These are phyloP conservation scores for Callitettix versicolor DNA, from an alignment of 1,140 invertebrate species.

Conservation along the genomic window DNA sequence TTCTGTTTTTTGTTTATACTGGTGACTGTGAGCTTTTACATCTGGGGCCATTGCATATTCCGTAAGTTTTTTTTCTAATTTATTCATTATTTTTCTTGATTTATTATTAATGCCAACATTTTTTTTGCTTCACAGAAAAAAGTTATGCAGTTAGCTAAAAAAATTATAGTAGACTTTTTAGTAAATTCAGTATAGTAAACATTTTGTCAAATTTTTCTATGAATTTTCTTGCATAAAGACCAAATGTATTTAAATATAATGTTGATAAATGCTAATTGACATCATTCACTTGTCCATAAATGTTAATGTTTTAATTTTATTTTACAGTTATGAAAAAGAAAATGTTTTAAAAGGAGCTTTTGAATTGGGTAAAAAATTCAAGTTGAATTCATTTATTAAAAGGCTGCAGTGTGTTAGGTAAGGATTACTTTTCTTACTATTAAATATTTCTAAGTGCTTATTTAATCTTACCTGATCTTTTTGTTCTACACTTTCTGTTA, in stretches of 20 bases:
- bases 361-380: conserved; percentile 30
- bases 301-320: background rate
- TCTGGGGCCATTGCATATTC: conserved; percentile 36
- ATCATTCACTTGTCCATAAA: no score
- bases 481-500: no score
- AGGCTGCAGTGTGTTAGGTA: conserved; percentile 28
- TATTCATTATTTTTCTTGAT: no score
- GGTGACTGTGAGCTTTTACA: conserved; percentile 48
- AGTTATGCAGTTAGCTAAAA: no score
- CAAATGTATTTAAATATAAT: background rate
- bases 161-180: background rate
- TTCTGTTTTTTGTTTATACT: conserved; percentile 55
- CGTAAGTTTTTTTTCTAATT: conserved; percentile 15
- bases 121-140: no score
- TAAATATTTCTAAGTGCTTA: no score
- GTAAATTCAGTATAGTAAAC: background rate
- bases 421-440: no score
- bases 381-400: conserved; percentile 37
- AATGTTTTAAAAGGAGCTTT: background rate
- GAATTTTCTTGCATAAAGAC: background rate
- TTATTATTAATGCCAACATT: no score
- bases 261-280: no score
- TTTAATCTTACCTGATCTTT: no score
- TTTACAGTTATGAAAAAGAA: background rate
- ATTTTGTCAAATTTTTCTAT: background rate